phyloP scores from a whole-genome alignment of 2,888 invertebrate species.

The Nemapogon koenigi region DNA sequence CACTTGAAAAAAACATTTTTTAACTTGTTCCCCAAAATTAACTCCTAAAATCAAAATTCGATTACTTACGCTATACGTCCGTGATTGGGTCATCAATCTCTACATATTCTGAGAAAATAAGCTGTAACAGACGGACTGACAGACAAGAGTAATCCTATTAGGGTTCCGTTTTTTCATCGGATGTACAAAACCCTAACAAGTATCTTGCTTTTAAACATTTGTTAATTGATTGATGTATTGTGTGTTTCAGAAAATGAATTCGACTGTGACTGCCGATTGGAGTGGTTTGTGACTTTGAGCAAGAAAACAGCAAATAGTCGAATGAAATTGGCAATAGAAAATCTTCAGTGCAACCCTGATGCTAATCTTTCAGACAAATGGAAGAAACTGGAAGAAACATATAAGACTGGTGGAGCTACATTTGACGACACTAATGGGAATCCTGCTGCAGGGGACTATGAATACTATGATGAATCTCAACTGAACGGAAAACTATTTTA shows the following conservation, averaged over 20 bases:
- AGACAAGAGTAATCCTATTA: too few relatives aligned
- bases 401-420: constrained; percentile 24
- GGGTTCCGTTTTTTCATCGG: too few relatives aligned
- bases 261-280: constrained; percentile 43
- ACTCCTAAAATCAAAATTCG: too few relatives aligned
- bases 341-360: constrained; percentile 43
- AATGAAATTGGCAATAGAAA: constrained; percentile 36
- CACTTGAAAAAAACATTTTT: too few relatives aligned
- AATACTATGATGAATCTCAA: constrained; percentile 50
- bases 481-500: constrained; percentile 51
- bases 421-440: constrained; percentile 26
- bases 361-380: constrained; percentile 32
- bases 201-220: too few relatives aligned
- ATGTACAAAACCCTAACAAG: too few relatives aligned
- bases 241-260: constrained; percentile 42
- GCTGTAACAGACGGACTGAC: too few relatives aligned
- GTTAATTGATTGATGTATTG: too few relatives aligned
- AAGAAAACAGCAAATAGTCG: constrained; percentile 39
- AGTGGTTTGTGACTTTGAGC: constrained; percentile 40
- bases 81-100: too few relatives aligned
- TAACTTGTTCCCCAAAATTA: too few relatives aligned
- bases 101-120: too few relatives aligned
- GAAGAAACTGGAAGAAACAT: constrained; percentile 30
- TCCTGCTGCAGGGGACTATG: constrained; percentile 28
- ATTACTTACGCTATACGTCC: too few relatives aligned